These are phyloP conservation scores for Microctenopoma lineatum DNA, from an alignment of 2,797 vertebrate species.

Conservation along the genomic window DNA sequence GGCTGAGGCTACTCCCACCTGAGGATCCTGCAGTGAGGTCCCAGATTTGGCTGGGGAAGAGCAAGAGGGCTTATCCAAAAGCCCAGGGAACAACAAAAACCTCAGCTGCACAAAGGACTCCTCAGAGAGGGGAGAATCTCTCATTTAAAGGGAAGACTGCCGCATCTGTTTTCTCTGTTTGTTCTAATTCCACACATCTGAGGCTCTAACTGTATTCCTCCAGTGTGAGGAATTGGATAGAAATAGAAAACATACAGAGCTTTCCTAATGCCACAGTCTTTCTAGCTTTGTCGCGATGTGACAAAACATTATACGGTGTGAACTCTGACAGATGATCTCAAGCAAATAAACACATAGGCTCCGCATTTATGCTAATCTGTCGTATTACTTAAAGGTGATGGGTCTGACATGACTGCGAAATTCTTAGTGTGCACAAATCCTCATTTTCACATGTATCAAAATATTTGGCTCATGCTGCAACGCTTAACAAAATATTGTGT, in stretches of 20 bases:
- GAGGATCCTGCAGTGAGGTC: constrained; percentile 63
- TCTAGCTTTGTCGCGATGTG: constrained; percentile 48
- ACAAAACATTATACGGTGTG: constrained; percentile 48
- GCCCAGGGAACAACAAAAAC: constrained; percentile 68
- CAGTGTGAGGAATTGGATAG: constrained; percentile 25
- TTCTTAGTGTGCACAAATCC: constrained; percentile 62
- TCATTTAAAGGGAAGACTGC: constrained; percentile 60
- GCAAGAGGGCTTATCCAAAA: constrained; percentile 76
- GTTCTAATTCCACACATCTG: constrained; percentile 65
- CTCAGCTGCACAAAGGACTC: constrained; percentile 71
- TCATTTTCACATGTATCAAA: constrained; percentile 48
- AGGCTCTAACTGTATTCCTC: constrained; percentile 36
- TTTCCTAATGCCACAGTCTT: constrained; percentile 45
- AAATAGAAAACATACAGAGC: constrained; percentile 49
- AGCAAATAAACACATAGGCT: constrained; percentile 58
- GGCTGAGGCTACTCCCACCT: constrained; percentile 71
- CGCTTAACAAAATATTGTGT: constrained; percentile 38
- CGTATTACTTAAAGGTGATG: constrained; percentile 67
- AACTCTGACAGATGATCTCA: constrained; percentile 50
- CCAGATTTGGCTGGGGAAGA: constrained; percentile 68
- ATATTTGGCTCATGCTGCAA: constrained; percentile 43
- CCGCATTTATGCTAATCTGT: constrained; percentile 66
- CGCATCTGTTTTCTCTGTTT: constrained; percentile 70
- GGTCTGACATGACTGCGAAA: constrained; percentile 62
- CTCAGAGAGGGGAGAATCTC: constrained; percentile 55